phyloP scores from a whole-genome alignment of 2,113 vertebrate genomes.

The Thamnophis sirtalis region DNA sequence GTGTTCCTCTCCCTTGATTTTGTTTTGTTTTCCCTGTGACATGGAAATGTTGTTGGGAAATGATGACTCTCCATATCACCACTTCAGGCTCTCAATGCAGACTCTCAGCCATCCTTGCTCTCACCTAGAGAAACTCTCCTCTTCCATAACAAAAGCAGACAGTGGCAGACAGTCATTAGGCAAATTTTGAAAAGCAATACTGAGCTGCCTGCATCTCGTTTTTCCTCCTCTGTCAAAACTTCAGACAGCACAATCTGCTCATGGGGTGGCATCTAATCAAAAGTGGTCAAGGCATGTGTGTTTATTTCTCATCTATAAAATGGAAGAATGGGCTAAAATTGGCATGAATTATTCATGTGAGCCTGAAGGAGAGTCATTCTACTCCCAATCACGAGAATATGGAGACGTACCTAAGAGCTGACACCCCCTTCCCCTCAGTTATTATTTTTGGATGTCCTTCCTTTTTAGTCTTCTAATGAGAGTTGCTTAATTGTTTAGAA shows the following conservation, averaged over 20 bases:
- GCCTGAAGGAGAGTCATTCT: constrained; percentile 12
- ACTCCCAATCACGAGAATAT: constrained; percentile 3
- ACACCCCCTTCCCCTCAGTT: neutral
- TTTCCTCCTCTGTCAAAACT: fast-evolving
- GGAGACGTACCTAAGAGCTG: constrained; percentile 15
- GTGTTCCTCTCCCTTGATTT: neutral
- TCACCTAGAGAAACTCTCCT: neutral
- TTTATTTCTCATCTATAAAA: constrained; percentile 14
- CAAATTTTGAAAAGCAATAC: neutral
- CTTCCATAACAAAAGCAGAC: neutral
- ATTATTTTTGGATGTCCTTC: constrained; percentile 1
- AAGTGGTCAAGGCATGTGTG: fast-evolving
- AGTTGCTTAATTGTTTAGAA: constrained; percentile 20
- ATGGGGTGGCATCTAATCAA: neutral
- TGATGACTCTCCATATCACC: neutral
- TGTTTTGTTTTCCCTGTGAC: neutral
- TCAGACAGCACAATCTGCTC: fast-evolving
- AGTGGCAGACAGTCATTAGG: neutral
- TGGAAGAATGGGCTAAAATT: constrained; percentile 6
- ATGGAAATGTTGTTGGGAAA: neutral
- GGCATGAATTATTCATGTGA: constrained; percentile 49
- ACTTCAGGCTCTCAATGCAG: neutral
- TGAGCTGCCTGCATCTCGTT: neutral
- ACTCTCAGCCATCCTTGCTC: neutral
- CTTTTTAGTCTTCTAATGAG: constrained; percentile 48